Evolutionary conservation across 2,888 invertebrate genomes (phyloP).

Genomic region (Eledona agricola): DNA sequence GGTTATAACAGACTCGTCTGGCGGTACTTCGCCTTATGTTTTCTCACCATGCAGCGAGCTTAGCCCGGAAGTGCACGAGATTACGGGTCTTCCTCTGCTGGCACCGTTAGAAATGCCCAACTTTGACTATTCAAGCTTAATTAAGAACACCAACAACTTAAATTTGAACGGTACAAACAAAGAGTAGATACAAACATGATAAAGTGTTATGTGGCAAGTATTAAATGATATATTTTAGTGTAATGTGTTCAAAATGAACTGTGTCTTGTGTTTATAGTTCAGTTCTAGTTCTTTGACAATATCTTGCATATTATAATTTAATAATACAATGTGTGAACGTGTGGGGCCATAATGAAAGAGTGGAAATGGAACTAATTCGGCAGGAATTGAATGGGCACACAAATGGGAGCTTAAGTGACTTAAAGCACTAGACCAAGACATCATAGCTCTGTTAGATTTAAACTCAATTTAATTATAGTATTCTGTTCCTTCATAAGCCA

Average conservation of each 20-base stretch:
- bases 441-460: no score
- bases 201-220: background rate
- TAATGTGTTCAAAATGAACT: conserved; percentile 6
- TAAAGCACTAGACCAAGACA: no score
- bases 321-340: no score
- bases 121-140: conserved; percentile 63
- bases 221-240: conserved; percentile 1
- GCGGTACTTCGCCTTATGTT: conserved; percentile 61
- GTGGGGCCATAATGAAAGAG: no score
- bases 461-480: no score
- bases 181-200: background rate
- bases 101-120: conserved; percentile 71
- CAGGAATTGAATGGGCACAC: no score
- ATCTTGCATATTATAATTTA: no score
- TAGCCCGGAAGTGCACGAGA: conserved; percentile 56
- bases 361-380: no score
- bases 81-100: conserved; percentile 62
- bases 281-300: no score
- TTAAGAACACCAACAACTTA: conserved; percentile 34
- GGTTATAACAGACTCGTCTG: conserved; percentile 59
- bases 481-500: no score
- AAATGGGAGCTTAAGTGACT: no score
- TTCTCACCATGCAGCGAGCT: conserved; percentile 61
- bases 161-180: conserved; percentile 23
- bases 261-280: no score